Base-by-base conservation (phyloP, 2,797 vertebrate species). In the Microhierax caerulescens region DNA sequence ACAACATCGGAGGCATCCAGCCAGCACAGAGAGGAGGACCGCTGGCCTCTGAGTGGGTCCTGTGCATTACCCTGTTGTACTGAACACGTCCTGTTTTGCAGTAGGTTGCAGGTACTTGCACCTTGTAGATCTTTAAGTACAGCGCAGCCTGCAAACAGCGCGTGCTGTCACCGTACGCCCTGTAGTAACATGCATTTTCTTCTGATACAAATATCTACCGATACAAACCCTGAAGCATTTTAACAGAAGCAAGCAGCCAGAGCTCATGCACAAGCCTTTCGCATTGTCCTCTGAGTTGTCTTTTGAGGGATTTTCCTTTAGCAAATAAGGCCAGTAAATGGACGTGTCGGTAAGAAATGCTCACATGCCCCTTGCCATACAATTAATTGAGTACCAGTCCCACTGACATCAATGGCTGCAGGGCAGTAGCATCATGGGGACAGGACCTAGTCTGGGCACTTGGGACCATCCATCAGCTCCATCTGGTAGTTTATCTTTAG, bases 21-120 rank as follows among this genome's bases (percentile, higher is more conserved):
- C 56, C 75, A 86, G 65, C 56, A 20, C 11, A 45, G 85, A 28
- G 61, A 14, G 51, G 63, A 85, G 77, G 25, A 32, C 32, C 37
- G 18, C 10, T 7, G 16, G 6, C 11, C 34, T 4, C 7, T 3
- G 12, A 28, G 59, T 1, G 4, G n/a, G 32, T 30, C 30, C 53
- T 25, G 25, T 2, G 19, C 47, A 8, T 17, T 11, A 15, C 53
- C 45, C 15, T 0, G 0, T 25, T 24, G 27, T n/a, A 3, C 51
- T 9, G 24, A 43, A 18, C 48, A 14, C 47, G n/a, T 9, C 59
- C 53, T 36, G 13, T 19, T 75, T 18, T 56, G 41, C 64, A 16
- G 36, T 23, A 30, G 21, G 8, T 1, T 51, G 27, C 23, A 25
- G 64, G 14, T 14, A 5, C 56, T 21, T 13, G 36, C 19, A 17